A percentile compares a stretch with the other conserved stretches of the same genome.
Conservation (phyloP, 2,113 vertebrate genomes). For the Rhizomys pruinosus region DNA sequence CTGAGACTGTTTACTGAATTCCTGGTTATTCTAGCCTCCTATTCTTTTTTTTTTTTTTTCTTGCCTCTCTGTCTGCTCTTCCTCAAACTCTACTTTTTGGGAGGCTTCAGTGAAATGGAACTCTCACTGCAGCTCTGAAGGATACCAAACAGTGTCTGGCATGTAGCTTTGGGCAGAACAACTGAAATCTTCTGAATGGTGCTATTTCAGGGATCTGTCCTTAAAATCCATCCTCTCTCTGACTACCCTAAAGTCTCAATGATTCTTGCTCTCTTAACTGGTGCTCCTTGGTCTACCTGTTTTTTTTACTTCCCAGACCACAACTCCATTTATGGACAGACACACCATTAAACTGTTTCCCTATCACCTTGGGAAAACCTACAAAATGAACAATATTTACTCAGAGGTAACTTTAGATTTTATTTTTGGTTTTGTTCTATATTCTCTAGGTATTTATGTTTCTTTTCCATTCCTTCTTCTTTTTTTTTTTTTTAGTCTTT, state of each 20-base stretch:
- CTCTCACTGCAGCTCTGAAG: neutral
- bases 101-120: neutral
- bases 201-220: neutral
- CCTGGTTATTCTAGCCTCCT: neutral
- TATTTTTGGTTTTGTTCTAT: neutral
- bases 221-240: neutral
- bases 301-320: neutral
- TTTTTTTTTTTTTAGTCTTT: too few species aligned
- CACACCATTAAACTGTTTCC: neutral
- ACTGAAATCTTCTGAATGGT: conserved; percentile 14
- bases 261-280: neutral
- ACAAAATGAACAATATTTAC: neutral
- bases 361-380: neutral
- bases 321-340: neutral
- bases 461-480: neutral
- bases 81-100: neutral
- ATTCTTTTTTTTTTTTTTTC: neutral
- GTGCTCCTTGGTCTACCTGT: neutral
- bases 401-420: neutral
- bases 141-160: neutral
- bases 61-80: neutral
- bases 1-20: neutral
- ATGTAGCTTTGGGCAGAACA: too few species aligned
- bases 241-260: conserved; percentile 13
- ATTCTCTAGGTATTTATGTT: neutral